A percentile compares a stretch with the other conserved stretches of the same genome.
Conservation (phyloP, 2,797 vertebrate species). For the Anguilla marmorata region DNA sequence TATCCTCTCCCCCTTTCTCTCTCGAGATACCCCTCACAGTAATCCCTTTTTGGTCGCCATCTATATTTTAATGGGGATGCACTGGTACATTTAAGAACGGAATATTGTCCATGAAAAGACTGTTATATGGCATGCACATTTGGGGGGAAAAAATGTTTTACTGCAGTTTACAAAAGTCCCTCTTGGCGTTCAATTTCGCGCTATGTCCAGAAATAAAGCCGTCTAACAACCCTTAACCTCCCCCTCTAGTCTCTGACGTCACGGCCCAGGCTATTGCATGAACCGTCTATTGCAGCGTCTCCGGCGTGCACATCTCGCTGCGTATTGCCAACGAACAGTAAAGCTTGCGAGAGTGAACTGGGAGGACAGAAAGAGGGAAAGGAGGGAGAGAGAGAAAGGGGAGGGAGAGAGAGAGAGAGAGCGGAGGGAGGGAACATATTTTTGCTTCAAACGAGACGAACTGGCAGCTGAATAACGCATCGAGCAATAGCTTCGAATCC, state of each 20-base stretch:
- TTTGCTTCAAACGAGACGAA: slow-evolving; percentile 60
- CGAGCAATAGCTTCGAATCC: slow-evolving; percentile 54
- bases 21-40: background rate
- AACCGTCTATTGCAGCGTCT: slow-evolving; percentile 73
- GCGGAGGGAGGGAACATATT: slow-evolving; percentile 60
- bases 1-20: background rate
- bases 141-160: background rate
- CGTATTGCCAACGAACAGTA: slow-evolving; percentile 57
- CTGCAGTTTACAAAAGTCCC: slow-evolving; percentile 49
- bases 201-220: slow-evolving; percentile 51
- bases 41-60: background rate
- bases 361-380: slow-evolving; percentile 42
- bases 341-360: slow-evolving; percentile 46
- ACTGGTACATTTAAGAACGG: background rate
- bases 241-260: slow-evolving; percentile 79
- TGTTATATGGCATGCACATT: background rate
- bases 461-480: slow-evolving; percentile 61
- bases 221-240: slow-evolving; percentile 66
- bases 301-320: slow-evolving; percentile 74
- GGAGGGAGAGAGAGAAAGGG: slow-evolving; percentile 41
- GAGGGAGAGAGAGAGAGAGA: slow-evolving; percentile 35
- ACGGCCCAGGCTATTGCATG: slow-evolving; percentile 77
- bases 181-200: slow-evolving; percentile 48
- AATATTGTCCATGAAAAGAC: background rate
- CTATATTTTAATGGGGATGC: background rate